These are phyloP conservation scores for Helicoverpa zea DNA, from an alignment of 1,140 invertebrate genomes.

Conservation along the genomic window DNA sequence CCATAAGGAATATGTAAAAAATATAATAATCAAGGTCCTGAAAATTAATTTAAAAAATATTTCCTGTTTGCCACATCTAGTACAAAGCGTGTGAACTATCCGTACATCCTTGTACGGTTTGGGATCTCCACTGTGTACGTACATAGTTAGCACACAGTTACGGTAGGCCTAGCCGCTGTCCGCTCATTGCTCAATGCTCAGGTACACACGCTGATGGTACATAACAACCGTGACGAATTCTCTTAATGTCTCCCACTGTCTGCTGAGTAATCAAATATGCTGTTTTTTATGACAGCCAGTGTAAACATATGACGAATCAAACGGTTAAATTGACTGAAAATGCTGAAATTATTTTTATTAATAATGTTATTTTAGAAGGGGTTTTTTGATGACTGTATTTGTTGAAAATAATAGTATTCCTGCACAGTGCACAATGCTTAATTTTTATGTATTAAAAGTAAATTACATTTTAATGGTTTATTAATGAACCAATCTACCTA, in stretches of 20 bases:
- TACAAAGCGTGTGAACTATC: slow-evolving; percentile 70
- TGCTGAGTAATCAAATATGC: background rate
- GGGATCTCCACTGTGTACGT: slow-evolving; percentile 67
- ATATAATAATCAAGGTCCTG: too few species aligned
- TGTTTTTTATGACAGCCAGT: background rate
- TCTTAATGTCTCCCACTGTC: background rate
- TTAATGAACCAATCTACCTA: too few species aligned
- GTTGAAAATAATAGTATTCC: too few species aligned
- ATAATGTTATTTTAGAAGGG: background rate
- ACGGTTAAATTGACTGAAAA: slow-evolving; percentile 11
- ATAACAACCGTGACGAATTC: slow-evolving; percentile 64
- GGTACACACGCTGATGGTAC: slow-evolving; percentile 54
- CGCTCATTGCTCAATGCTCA: slow-evolving; percentile 59
- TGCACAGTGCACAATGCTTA: too few species aligned
- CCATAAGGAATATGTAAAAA: too few species aligned
- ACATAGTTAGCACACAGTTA: slow-evolving; percentile 53
- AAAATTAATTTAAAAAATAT: background rate
- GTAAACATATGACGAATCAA: slow-evolving; percentile 10
- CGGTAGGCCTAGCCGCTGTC: slow-evolving; percentile 61
- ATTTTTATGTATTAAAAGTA: too few species aligned
- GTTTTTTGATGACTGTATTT: too few species aligned
- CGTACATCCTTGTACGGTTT: slow-evolving; percentile 62
- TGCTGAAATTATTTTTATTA: background rate
- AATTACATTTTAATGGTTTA: too few species aligned
- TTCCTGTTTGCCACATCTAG: slow-evolving; percentile 59